These are phyloP conservation scores for Pteropus rufus DNA, from an alignment of 2,797 vertebrate species.

Conservation along the genomic window DNA sequence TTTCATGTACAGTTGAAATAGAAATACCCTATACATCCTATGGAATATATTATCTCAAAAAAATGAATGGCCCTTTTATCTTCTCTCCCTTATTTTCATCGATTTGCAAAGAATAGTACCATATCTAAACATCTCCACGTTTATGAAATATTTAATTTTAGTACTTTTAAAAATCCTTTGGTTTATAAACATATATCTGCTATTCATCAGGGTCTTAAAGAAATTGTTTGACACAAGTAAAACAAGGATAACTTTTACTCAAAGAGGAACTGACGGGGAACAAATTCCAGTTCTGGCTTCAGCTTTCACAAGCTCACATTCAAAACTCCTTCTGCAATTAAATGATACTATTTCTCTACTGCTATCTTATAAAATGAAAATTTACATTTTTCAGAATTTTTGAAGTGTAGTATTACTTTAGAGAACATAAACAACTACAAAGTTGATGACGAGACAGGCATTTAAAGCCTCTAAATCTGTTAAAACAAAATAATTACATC, in stretches of 20 bases:
- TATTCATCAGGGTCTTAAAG: constrained; percentile 30
- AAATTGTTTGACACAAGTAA: constrained; percentile 43
- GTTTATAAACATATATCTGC: constrained; percentile 51
- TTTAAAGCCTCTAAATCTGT: background rate
- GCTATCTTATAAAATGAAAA: constrained; percentile 12
- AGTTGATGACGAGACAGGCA: background rate
- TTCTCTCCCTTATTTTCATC: background rate
- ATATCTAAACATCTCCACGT: constrained; percentile 15
- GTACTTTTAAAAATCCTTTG: constrained; percentile 32
- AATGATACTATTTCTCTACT: constrained; percentile 1
- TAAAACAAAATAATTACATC: constrained; percentile 48
- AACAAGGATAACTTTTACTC: constrained; percentile 28
- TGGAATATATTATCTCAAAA: background rate
- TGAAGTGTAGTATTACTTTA: background rate
- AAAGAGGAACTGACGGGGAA: constrained; percentile 5
- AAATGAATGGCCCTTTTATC: background rate
- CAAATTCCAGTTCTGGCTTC: background rate
- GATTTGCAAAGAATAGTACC: background rate
- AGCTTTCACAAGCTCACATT: background rate
- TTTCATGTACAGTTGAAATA: constrained; percentile 6
- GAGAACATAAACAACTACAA: constrained; percentile 11
- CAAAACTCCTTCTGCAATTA: background rate
- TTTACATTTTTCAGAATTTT: background rate
- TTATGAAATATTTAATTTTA: constrained; percentile 55
- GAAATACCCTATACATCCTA: background rate